Conservation (phyloP, 2,797 vertebrate genomes). For the Austrolebias charrua region DNA sequence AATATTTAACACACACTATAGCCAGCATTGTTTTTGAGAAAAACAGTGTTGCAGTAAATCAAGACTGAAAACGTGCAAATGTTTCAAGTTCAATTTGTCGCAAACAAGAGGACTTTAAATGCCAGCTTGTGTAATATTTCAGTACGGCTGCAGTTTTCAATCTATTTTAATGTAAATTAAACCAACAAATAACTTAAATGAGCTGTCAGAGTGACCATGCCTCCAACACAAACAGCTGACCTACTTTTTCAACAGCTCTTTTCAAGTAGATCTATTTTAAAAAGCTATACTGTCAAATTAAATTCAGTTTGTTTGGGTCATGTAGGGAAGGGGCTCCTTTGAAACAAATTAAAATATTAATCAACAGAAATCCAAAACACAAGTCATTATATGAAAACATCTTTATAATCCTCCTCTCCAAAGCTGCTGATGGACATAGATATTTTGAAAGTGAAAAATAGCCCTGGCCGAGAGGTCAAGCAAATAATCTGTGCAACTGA, state of each 20-base stretch:
- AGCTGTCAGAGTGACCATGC: conserved; percentile 29
- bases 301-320: conserved; percentile 37
- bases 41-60: neutral
- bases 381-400: conserved; percentile 54
- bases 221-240: conserved; percentile 33
- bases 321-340: conserved; percentile 13
- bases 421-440: conserved; percentile 34
- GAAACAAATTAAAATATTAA: conserved; percentile 34
- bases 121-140: conserved; percentile 5
- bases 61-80: conserved; percentile 3
- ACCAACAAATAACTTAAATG: conserved; percentile 32
- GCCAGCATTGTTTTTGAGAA: neutral
- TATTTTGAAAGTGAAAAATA: conserved; percentile 39
- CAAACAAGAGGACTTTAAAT: conserved; percentile 27
- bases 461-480: conserved; percentile 44
- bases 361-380: conserved; percentile 31
- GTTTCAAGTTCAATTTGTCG: conserved; percentile 22
- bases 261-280: conserved; percentile 59
- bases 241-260: conserved; percentile 57
- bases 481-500: conserved; percentile 57
- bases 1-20: too few species aligned
- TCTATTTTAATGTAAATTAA: conserved; percentile 32
- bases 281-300: conserved; percentile 52
- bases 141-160: conserved; percentile 10
- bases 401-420: conserved; percentile 40